Conservation (phyloP, 2,888 invertebrate species). For the Eristalis pertinax region DNA sequence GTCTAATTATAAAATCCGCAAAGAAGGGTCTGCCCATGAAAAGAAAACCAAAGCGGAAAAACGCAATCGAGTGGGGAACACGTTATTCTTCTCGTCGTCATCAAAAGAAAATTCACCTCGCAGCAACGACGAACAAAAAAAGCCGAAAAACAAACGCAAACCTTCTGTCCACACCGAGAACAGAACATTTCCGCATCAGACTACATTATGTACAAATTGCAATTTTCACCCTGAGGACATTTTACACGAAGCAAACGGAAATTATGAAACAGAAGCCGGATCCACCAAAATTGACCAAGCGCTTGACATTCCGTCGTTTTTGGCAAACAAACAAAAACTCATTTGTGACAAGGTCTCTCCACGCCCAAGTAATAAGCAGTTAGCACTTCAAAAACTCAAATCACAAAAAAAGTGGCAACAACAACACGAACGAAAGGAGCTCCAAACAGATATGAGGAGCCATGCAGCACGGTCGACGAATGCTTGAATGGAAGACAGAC, state of each 20-base stretch:
- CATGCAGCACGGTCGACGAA: constrained; percentile 4
- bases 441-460: neutral
- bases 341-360: constrained; percentile 48
- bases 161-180: constrained; percentile 30
- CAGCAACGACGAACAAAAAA: constrained; percentile 57
- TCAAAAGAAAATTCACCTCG: neutral
- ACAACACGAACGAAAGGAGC: neutral
- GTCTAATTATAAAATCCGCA: constrained; percentile 7
- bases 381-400: constrained; percentile 66
- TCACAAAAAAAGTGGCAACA: constrained; percentile 6
- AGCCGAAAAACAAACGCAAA: constrained; percentile 71
- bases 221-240: constrained; percentile 66
- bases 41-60: neutral
- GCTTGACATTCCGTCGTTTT: constrained; percentile 45
- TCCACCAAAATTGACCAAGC: constrained; percentile 63
- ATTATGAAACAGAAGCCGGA: constrained; percentile 22
- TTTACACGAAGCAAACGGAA: constrained; percentile 25
- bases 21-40: neutral
- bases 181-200: constrained; percentile 79
- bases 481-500: constrained; percentile 18
- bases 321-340: constrained; percentile 54
- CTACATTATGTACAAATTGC: constrained; percentile 77
- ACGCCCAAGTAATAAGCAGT: constrained; percentile 69
- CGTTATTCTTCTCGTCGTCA: neutral
- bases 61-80: constrained; percentile 25